Evolutionary conservation across 2,797 vertebrate genomes (phyloP).

Genomic region (Aphelocoma californica): DNA sequence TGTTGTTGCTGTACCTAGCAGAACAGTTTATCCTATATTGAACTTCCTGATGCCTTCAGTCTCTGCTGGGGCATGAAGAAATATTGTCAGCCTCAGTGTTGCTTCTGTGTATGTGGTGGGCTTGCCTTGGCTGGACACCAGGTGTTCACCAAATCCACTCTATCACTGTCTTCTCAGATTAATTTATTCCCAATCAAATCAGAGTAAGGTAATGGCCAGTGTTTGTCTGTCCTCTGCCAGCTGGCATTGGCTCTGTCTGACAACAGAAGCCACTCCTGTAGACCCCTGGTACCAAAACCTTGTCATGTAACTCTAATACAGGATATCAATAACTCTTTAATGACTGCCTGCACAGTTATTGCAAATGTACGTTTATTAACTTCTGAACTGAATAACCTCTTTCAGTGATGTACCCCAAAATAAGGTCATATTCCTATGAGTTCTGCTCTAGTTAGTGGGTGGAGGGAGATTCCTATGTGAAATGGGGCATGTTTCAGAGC

Average conservation of each 20-base stretch:
- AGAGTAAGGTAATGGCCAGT: not conserved
- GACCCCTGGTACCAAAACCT: not conserved
- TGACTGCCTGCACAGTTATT: not conserved
- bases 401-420: not conserved
- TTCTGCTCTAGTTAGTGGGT: not conserved
- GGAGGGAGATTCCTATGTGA: not conserved
- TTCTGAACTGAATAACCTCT: not conserved
- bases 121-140: not conserved
- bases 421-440: not conserved
- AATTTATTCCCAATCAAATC: not conserved
- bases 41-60: not conserved
- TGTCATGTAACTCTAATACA: not conserved
- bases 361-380: not conserved
- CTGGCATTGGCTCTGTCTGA: not conserved
- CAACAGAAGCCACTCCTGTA: not conserved
- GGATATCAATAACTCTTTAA: not conserved
- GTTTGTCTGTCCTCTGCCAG: not conserved
- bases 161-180: not conserved
- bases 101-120: not conserved
- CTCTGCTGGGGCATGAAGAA: not conserved
- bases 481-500: not conserved
- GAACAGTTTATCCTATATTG: not conserved
- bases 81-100: not conserved
- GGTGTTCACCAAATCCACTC: not conserved
- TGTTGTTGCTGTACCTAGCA: not conserved